Evolutionary conservation across 2,888 invertebrate genomes (phyloP).

Genomic region (Onchidella celtica): DNA sequence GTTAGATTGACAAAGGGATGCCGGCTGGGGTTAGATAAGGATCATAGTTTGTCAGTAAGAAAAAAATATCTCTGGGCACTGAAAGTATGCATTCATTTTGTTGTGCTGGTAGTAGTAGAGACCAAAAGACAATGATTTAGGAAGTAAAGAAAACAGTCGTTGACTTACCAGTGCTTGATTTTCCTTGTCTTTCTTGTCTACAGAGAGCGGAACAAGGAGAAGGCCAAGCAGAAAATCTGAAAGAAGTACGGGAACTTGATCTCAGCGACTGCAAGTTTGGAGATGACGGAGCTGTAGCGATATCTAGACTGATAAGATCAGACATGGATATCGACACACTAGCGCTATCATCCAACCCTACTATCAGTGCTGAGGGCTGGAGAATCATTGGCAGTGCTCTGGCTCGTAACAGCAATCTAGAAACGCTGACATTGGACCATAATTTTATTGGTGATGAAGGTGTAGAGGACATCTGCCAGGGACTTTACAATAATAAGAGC

Average conservation of each 20-base stretch:
- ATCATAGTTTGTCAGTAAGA: too few species aligned
- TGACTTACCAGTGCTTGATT: too few species aligned
- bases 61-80: too few species aligned
- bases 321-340: slow-evolving; percentile 40
- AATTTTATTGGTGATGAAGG: slow-evolving; percentile 72
- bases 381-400: slow-evolving; percentile 66
- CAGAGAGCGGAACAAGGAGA: too few species aligned
- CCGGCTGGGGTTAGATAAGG: too few species aligned
- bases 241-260: slow-evolving; percentile 66
- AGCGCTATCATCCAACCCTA: slow-evolving; percentile 38
- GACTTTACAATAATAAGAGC: slow-evolving; percentile 66
- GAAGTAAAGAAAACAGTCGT: too few species aligned
- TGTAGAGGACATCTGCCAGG: slow-evolving; percentile 60
- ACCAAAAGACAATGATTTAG: too few species aligned
- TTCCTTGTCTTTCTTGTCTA: too few species aligned
- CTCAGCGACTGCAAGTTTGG: slow-evolving; percentile 66
- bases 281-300: slow-evolving; percentile 61
- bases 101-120: too few species aligned
- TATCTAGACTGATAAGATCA: slow-evolving; percentile 54
- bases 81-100: too few species aligned
- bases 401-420: slow-evolving; percentile 59
- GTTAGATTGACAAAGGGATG: too few species aligned
- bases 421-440: slow-evolving; percentile 70
- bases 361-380: slow-evolving; percentile 64
- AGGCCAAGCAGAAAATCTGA: neutral